These are phyloP conservation scores for Poecilia velifera DNA, from an alignment of 2,797 vertebrate genomes.

Conservation along the genomic window DNA sequence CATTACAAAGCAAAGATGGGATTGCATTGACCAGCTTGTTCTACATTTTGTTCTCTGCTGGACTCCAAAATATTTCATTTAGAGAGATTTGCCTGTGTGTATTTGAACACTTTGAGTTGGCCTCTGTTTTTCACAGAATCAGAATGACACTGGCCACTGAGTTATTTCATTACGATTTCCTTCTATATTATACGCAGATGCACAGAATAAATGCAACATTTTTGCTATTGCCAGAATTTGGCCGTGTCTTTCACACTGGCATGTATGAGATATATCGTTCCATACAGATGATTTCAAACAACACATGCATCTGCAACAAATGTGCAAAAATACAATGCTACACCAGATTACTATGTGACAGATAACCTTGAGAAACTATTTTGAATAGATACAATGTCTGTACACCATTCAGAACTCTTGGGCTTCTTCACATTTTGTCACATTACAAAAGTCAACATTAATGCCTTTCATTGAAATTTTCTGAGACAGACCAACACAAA, in stretches of 20 bases:
- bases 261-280: background rate
- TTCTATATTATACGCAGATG: constrained; percentile 4
- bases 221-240: constrained; percentile 12
- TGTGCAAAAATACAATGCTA: background rate
- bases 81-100: background rate
- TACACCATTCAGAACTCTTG: too few relatives aligned
- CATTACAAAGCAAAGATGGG: background rate
- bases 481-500: background rate
- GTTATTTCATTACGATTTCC: constrained; percentile 16
- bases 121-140: background rate
- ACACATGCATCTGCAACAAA: background rate
- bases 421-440: too few relatives aligned
- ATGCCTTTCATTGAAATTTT: background rate
- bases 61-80: constrained; percentile 9
- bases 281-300: background rate
- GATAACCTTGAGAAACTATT: too few relatives aligned
- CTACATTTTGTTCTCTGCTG: constrained; percentile 1
- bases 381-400: too few relatives aligned
- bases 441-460: background rate
- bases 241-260: background rate
- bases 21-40: background rate
- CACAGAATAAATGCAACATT: background rate
- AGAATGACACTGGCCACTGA: background rate
- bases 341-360: background rate
- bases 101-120: background rate